phyloP scores from a whole-genome alignment of 2,113 vertebrate species.

The Dendrocopos noguchii region DNA sequence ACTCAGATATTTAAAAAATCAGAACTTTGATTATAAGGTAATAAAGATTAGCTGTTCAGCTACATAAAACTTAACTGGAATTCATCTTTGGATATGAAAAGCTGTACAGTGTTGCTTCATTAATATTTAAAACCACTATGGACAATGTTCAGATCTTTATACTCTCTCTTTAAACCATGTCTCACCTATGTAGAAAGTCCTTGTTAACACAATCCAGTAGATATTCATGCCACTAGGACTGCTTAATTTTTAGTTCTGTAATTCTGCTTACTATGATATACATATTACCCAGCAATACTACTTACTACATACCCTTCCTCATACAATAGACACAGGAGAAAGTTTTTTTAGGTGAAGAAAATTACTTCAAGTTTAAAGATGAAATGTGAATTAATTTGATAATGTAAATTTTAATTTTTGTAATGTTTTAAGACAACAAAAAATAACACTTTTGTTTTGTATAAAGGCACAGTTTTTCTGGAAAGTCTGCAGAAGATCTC shows the following conservation, averaged over 20 bases:
- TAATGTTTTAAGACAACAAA: not conserved
- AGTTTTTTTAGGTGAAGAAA: not conserved
- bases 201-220: not conserved
- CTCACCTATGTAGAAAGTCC: not conserved
- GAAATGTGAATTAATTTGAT: not conserved
- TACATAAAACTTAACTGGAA: constrained; percentile 29
- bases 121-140: constrained; percentile 20
- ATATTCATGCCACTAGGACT: not conserved
- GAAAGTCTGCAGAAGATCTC: not conserved
- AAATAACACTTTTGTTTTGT: not conserved
- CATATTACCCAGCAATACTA: not conserved
- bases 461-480: not conserved
- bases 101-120: not conserved
- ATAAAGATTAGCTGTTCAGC: constrained; percentile 56
- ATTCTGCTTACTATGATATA: not conserved
- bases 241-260: not conserved
- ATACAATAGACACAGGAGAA: not conserved
- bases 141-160: not conserved
- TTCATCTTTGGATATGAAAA: constrained; percentile 25
- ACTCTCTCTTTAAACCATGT: not conserved
- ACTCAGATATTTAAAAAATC: constrained; percentile 24
- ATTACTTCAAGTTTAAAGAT: not conserved
- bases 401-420: not conserved
- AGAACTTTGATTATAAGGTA: constrained; percentile 44
- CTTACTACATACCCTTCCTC: not conserved